Percentiles rank a stretch among this genome's conserved stretches.
These are phyloP conservation scores for Lottia scabra DNA, from an alignment of 2,888 invertebrate genomes.

Conservation along the genomic window DNA sequence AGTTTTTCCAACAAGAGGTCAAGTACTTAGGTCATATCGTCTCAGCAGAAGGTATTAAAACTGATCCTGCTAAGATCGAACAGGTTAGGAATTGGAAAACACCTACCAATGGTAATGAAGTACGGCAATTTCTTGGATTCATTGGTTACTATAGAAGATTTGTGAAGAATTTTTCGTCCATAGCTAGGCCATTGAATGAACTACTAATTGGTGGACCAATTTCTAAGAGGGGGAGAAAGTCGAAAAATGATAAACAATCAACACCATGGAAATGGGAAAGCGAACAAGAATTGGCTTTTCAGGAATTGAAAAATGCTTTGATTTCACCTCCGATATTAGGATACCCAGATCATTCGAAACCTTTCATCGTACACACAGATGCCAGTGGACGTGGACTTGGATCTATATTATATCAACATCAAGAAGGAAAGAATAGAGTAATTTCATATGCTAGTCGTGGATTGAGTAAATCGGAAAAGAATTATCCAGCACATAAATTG, in stretches of 20 bases:
- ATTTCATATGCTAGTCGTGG: constrained; percentile 36
- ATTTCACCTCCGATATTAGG: constrained; percentile 12
- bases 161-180: constrained; percentile 28
- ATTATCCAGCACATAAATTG: constrained; percentile 28
- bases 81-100: constrained; percentile 30
- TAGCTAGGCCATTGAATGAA: constrained; percentile 29
- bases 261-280: constrained; percentile 6
- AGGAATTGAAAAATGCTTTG: neutral
- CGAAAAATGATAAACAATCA: neutral
- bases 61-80: constrained; percentile 31
- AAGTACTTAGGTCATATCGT: constrained; percentile 29
- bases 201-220: neutral
- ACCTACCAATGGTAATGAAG: constrained; percentile 23
- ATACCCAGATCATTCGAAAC: constrained; percentile 19
- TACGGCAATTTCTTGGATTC: constrained; percentile 30
- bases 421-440: constrained; percentile 19
- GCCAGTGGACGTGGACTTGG: constrained; percentile 23
- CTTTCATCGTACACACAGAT: constrained; percentile 21
- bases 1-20: constrained; percentile 15
- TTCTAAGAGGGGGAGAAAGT: neutral
- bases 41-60: constrained; percentile 19
- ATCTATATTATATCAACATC: constrained; percentile 20
- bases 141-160: constrained; percentile 33
- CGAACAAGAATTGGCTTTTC: constrained; percentile 19
- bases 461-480: constrained; percentile 23